Evolutionary conservation across 2,888 invertebrate species (phyloP).

Genomic region (Brachynemurus nebulosus): DNA sequence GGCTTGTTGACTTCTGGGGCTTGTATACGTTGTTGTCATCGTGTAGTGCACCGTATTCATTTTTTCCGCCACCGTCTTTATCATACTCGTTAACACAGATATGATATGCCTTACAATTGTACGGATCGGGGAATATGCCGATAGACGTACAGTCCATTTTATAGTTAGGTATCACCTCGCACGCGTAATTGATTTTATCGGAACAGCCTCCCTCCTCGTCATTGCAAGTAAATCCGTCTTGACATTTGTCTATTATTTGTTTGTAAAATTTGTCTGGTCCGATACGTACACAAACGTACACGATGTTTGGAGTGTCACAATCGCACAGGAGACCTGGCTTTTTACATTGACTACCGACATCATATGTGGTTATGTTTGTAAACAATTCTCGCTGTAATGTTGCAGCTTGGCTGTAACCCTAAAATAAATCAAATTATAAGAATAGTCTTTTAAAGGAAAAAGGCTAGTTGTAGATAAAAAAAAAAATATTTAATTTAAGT

Average conservation of each 20-base stretch:
- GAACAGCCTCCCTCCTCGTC: not conserved
- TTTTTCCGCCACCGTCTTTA: no score
- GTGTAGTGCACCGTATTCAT: no score
- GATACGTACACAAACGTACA: not conserved
- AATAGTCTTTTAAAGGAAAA: no score
- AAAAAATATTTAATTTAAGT: no score
- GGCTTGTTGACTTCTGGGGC: no score
- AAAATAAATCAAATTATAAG: no score
- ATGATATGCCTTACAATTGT: constrained; percentile 1
- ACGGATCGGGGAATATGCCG: not conserved
- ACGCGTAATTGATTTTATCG: not conserved
- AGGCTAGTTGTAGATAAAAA: no score
- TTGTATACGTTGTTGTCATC: no score
- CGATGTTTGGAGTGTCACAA: not conserved
- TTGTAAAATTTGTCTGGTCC: not conserved
- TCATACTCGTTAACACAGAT: not conserved
- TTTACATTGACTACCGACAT: no score
- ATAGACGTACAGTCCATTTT: not conserved
- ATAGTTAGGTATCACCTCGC: not conserved
- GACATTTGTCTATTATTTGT: not conserved
- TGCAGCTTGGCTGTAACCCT: no score
- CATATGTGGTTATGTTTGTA: no score
- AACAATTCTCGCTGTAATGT: no score
- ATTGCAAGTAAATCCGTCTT: not conserved
- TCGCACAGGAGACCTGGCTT: not conserved